Conservation (phyloP, 92 coral and sea anemone species). For the Chrysogorgia sp. region DNA sequence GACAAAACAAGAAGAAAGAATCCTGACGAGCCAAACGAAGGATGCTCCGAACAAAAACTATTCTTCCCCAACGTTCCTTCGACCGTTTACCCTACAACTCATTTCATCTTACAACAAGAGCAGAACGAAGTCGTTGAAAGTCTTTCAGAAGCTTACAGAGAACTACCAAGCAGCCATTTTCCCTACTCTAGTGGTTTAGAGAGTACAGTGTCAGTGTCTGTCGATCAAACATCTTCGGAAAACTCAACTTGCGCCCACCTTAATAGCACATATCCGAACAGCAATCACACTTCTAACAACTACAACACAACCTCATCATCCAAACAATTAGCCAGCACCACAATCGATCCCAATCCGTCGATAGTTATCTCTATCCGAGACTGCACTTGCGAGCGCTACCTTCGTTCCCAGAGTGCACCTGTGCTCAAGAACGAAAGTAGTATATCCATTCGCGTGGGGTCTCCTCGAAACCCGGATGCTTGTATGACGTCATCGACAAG, state of each 20-base stretch:
- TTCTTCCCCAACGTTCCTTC: constrained; percentile 68
- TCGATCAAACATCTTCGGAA: background rate
- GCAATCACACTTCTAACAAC: background rate
- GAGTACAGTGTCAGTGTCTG: background rate
- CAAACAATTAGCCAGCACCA: background rate
- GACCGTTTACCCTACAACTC: constrained; percentile 60
- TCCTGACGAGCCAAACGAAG: background rate
- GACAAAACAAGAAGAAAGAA: constrained; percentile 17
- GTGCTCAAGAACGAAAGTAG: background rate
- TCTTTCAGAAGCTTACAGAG: constrained; percentile 76
- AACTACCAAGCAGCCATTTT: constrained; percentile 60
- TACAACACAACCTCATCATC: background rate
- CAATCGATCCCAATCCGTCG: background rate
- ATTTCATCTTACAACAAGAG: constrained; percentile 90
- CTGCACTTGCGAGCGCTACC: background rate
- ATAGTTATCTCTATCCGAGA: background rate
- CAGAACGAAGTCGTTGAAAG: constrained; percentile 94
- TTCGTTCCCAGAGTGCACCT: constrained; percentile 15
- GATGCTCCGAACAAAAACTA: constrained; percentile 35
- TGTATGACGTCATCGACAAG: constrained; percentile 29
- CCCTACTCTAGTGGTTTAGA: constrained; percentile 8
- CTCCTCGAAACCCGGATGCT: constrained; percentile 5
- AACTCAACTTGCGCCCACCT: background rate
- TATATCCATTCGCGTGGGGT: constrained; percentile 23
- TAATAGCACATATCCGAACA: background rate